phyloP scores from a whole-genome alignment of 2,888 invertebrate genomes.

The Eupeodes latifasciatus region DNA sequence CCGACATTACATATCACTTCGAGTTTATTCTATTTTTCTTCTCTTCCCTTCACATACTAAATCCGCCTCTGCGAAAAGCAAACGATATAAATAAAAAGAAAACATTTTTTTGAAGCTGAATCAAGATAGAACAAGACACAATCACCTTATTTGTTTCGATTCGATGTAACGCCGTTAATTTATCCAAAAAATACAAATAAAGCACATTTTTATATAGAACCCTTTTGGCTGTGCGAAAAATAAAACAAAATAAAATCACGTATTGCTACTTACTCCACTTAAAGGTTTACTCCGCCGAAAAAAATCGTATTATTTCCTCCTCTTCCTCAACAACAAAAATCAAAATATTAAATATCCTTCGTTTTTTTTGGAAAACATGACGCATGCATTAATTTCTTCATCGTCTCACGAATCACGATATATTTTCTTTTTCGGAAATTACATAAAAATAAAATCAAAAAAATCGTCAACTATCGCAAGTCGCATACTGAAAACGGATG shows the following conservation, averaged over 20 bases:
- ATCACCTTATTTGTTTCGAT: slow-evolving; percentile 72
- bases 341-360: slow-evolving; percentile 53
- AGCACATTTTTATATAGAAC: slow-evolving; percentile 56
- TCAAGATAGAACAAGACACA: slow-evolving; percentile 76
- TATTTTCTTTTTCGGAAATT: slow-evolving; percentile 61
- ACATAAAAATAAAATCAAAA: slow-evolving; percentile 39
- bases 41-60: slow-evolving; percentile 15
- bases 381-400: slow-evolving; percentile 72
- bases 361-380: slow-evolving; percentile 69
- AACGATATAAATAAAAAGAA: neutral
- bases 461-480: slow-evolving; percentile 24
- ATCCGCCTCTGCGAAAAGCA: slow-evolving; percentile 59
- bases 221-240: slow-evolving; percentile 67
- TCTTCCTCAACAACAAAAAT: slow-evolving; percentile 52
- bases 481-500: slow-evolving; percentile 61
- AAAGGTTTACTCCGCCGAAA: slow-evolving; percentile 51
- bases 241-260: neutral
- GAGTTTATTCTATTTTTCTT: slow-evolving; percentile 25
- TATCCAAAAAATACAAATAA: slow-evolving; percentile 14
- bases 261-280: slow-evolving; percentile 43
- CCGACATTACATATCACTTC: slow-evolving; percentile 61
- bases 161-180: slow-evolving; percentile 63
- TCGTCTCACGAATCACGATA: slow-evolving; percentile 51
- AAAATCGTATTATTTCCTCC: slow-evolving; percentile 54
- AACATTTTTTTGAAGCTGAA: slow-evolving; percentile 64